Evolutionary conservation across 2,797 vertebrate genomes (phyloP).

Genomic region (Darevskia mixta): DNA sequence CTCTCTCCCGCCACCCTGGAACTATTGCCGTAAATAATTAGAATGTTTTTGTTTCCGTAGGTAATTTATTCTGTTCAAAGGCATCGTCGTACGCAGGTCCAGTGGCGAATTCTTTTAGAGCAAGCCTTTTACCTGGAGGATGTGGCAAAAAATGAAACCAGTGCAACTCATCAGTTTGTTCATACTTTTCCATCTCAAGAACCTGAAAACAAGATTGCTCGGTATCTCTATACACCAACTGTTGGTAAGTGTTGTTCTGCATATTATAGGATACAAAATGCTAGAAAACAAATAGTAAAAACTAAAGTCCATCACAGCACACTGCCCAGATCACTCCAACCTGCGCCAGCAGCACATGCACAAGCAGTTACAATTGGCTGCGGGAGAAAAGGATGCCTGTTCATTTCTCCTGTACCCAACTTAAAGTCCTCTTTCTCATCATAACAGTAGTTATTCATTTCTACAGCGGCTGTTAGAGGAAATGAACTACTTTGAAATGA

Average conservation of each 20-base stretch:
- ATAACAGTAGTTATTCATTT: neutral
- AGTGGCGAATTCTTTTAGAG: slow-evolving; percentile 95
- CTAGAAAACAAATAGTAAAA: neutral
- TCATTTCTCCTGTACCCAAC: neutral
- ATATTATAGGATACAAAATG: neutral
- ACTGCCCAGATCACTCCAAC: too few relatives aligned
- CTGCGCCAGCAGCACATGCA: neutral
- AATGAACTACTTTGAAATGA: neutral
- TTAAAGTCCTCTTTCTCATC: neutral
- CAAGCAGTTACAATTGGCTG: neutral
- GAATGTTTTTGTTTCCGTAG: slow-evolving; percentile 73
- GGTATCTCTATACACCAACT: slow-evolving; percentile 89
- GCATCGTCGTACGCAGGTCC: slow-evolving; percentile 93
- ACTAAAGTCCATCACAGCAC: too few relatives aligned
- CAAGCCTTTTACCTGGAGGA: slow-evolving; percentile 96
- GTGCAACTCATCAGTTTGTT: slow-evolving; percentile 88
- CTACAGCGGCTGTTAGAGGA: neutral
- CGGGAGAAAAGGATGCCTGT: neutral
- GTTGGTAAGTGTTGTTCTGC: slow-evolving; percentile 82
- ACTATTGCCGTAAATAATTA: slow-evolving; percentile 31
- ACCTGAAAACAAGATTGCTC: slow-evolving; percentile 84
- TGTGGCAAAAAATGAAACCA: slow-evolving; percentile 94
- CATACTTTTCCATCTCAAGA: slow-evolving; percentile 90
- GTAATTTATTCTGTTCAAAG: slow-evolving; percentile 96
- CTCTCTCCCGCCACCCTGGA: neutral